phyloP scores from a whole-genome alignment of 2,113 vertebrate species.

The Gobius niger region DNA sequence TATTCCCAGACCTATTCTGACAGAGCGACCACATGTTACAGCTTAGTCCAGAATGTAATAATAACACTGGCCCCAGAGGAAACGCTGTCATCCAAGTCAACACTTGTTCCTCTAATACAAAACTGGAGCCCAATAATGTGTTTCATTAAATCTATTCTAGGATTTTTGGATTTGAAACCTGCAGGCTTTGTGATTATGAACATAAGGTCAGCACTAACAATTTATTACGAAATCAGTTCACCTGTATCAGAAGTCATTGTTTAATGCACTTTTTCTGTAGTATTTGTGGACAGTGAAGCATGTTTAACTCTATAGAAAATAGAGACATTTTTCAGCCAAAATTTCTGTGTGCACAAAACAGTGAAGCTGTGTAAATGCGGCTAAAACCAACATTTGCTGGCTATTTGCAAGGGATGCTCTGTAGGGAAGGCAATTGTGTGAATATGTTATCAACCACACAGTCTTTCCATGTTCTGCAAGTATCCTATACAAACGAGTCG shows the following conservation, averaged over 20 bases:
- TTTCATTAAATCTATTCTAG: constrained; percentile 12
- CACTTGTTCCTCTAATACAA: constrained; percentile 6
- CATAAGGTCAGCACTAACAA: neutral
- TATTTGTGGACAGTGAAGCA: too few species aligned
- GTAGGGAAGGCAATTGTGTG: too few species aligned
- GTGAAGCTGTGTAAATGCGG: too few species aligned
- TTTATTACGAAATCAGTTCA: neutral
- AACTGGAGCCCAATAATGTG: constrained; percentile 1
- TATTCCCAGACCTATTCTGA: neutral
- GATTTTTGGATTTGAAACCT: constrained; percentile 2
- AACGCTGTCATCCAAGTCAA: constrained; percentile 21
- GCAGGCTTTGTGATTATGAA: constrained; percentile 10
- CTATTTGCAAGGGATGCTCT: too few species aligned
- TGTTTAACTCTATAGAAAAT: too few species aligned
- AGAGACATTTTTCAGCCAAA: too few species aligned
- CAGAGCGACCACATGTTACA: neutral
- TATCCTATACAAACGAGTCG: neutral
- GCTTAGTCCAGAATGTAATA: constrained; percentile 28
- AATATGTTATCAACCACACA: neutral
- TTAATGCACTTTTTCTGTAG: too few species aligned
- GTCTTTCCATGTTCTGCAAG: neutral
- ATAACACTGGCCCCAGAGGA: constrained; percentile 7
- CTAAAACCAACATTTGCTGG: too few species aligned
- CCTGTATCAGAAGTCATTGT: too few species aligned
- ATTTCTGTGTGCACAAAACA: too few species aligned